Base-by-base conservation (phyloP, 2,797 vertebrate genomes). In the Acipenser transmontanus region DNA sequence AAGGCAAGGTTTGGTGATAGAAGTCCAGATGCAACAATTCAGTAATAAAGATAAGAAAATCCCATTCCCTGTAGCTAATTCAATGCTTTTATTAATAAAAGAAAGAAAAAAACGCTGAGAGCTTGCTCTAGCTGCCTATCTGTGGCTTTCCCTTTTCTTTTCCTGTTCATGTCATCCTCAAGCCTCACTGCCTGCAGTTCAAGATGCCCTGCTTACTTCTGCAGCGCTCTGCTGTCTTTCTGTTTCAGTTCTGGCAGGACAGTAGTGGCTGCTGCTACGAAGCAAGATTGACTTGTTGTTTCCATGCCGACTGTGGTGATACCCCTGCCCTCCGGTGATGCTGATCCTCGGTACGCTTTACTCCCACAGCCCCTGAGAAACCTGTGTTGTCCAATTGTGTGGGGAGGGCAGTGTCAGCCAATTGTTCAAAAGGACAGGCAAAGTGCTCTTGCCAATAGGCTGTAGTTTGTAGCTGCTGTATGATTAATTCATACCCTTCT, bases 1-100 rank as follows among this genome's bases (percentile, higher is more conserved):
- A 81, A 75, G 79, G 80, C 76, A 76, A 77, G 80, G 78, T 34
- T 17, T 34, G 34, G 34, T 83, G 82, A 84, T 82, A 87, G 59
- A 20, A 48, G 17, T 8, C 47, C 0, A 3, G 34, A 34, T 34
- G 34, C 34, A 34, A 3, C 34, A 34, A 34, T 3, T 34, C 34
- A 34, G 34, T 34, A 4, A 34, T 3, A 34, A 34, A 4, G 34
- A 34, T 34, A 34, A 34, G 34, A 34, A 34, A 4, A 34, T 34
- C 4, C 2, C 34, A 34, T 34, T 3, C 34, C 34, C 34, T 34
- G 34, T 4, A 34, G 34, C 34, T 34, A 34, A 34, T 34, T 34
- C 34, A 34, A 34, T 34, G 34, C 34, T 34, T 34, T 34, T 34
- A 34, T 34, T 34, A 34, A 34, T 34, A 34, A 34, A 34, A 34